Evolutionary conservation across 2,888 invertebrate genomes (phyloP).

Genomic region (Drosophila paucipuncta): DNA sequence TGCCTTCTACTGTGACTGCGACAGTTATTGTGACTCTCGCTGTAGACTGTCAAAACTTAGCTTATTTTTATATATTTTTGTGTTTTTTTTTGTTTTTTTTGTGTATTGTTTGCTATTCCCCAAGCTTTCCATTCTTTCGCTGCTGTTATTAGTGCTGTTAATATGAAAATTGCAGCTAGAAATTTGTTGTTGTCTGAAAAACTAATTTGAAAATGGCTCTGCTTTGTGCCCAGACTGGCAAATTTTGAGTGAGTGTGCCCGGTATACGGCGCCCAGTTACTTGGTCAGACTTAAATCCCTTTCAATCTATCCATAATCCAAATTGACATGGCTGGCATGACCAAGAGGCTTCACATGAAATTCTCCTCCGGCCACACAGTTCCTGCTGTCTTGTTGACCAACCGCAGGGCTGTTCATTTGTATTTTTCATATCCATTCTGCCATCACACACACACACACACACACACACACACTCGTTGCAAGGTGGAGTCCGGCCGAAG

Average conservation of each 20-base stretch:
- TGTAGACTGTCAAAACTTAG: constrained; percentile 45
- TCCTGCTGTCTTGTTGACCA: constrained; percentile 76
- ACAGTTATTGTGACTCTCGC: constrained; percentile 25
- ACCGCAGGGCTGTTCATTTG: constrained; percentile 77
- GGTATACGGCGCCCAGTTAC: constrained; percentile 31
- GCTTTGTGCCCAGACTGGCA: constrained; percentile 28
- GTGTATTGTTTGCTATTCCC: constrained; percentile 47
- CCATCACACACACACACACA: constrained; percentile 31
- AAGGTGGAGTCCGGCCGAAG: constrained; percentile 3
- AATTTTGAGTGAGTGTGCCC: constrained; percentile 17
- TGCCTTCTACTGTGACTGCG: constrained; percentile 51
- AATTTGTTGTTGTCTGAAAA: constrained; percentile 46
- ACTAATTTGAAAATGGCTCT: constrained; percentile 75
- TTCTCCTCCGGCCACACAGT: constrained; percentile 16
- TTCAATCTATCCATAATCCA: constrained; percentile 76
- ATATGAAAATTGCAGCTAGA: constrained; percentile 49
- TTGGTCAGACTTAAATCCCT: constrained; percentile 63
- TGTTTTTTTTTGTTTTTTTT: neutral
- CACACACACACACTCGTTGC: constrained; percentile 7
- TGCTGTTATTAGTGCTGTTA: constrained; percentile 37
- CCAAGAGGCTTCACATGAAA: constrained; percentile 53
- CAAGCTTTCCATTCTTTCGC: constrained; percentile 24
- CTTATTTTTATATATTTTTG: neutral
- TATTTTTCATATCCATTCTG: constrained; percentile 69
- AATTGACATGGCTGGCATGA: constrained; percentile 68